These are phyloP conservation scores for Bombus confusus DNA, from an alignment of 1,140 invertebrate species.

Conservation along the genomic window DNA sequence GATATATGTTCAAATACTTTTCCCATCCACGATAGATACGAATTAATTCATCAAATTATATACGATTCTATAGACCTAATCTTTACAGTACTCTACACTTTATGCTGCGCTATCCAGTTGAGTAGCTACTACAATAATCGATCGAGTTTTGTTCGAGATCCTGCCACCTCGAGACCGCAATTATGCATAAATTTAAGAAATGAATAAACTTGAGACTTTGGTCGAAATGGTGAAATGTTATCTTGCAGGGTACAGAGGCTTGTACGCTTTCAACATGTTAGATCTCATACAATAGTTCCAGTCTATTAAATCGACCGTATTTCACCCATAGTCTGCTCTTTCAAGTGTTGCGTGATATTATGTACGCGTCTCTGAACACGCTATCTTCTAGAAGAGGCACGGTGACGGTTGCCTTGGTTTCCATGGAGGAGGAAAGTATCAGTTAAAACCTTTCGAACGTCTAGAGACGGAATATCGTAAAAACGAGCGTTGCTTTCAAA, in stretches of 20 bases:
- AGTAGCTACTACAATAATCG: neutral
- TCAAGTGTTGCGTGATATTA: constrained; percentile 12
- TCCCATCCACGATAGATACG: neutral
- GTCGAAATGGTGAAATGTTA: neutral
- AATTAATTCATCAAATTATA: neutral
- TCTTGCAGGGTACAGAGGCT: neutral
- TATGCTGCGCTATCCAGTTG: neutral
- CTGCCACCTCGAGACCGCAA: neutral
- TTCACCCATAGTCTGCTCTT: neutral
- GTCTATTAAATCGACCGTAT: constrained; percentile 31
- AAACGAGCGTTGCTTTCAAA: neutral
- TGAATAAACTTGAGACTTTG: neutral
- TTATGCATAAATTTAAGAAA: constrained; percentile 24
- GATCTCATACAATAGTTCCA: neutral
- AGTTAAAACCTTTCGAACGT: neutral
- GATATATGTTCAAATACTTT: neutral
- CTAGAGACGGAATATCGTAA: no score
- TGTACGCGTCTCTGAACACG: neutral
- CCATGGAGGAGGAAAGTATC: neutral
- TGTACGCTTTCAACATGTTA: neutral
- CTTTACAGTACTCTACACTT: neutral
- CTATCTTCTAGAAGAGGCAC: neutral
- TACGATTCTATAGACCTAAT: neutral
- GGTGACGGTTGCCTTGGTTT: neutral
- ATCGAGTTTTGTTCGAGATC: neutral